Percentiles rank a stretch among this genome's conserved stretches.
These are phyloP conservation scores for Lepidothrix coronata DNA, from an alignment of 2,113 vertebrate species.

Conservation along the genomic window DNA sequence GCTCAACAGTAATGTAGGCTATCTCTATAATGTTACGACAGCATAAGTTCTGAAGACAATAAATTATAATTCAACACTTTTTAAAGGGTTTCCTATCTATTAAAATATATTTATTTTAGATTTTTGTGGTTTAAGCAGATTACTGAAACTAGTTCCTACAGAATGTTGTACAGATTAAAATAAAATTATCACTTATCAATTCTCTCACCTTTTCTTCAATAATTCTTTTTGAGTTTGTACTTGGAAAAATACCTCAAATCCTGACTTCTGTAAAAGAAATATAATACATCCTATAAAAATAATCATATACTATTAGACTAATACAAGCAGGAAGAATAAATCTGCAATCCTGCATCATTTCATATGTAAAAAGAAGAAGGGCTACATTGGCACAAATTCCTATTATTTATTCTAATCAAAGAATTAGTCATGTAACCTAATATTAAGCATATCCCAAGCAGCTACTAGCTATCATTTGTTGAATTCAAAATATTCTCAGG, in stretches of 20 bases:
- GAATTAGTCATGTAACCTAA: not conserved
- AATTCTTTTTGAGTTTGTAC: not conserved
- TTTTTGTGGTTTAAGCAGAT: not conserved
- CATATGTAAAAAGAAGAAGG: not conserved
- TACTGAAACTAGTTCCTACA: not conserved
- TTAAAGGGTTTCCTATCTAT: not conserved
- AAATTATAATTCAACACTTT: not conserved
- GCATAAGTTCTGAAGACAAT: not conserved
- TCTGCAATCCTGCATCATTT: not conserved
- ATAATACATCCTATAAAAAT: not conserved
- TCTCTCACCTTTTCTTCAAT: not conserved
- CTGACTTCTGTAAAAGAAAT: not conserved
- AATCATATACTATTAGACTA: not conserved
- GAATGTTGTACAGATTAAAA: not conserved
- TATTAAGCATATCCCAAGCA: not conserved
- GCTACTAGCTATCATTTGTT: not conserved
- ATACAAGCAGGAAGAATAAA: not conserved
- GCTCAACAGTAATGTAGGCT: not conserved
- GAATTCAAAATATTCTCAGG: constrained; percentile 31
- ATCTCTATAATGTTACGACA: not conserved
- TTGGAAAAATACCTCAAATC: not conserved
- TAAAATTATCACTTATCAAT: not conserved
- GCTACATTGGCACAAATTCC: not conserved
- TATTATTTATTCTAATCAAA: not conserved
- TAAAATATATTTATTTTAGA: not conserved